Percentiles rank a stretch among this genome's conserved stretches.
Evolutionary conservation across 2,888 invertebrate species (phyloP).

Genomic region (Euproctis similis): DNA sequence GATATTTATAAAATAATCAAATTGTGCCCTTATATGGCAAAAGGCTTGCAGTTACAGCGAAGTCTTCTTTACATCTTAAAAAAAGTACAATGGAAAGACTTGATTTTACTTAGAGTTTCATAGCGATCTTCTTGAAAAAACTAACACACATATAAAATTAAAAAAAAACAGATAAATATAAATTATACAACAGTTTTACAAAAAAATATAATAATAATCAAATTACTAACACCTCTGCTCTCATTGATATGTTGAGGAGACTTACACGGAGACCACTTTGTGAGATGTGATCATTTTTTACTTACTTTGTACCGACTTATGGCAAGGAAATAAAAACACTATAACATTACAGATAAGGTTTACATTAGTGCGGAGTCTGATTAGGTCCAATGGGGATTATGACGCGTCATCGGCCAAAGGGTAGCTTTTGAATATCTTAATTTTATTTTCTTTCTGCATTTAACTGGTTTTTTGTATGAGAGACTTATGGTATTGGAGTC

Average conservation of each 20-base stretch:
- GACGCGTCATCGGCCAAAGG: constrained; percentile 32
- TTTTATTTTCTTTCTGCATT: constrained; percentile 40
- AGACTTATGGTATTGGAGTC: constrained; percentile 24
- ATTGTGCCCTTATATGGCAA: too few relatives aligned
- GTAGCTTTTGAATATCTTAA: constrained; percentile 44
- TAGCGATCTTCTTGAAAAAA: too few relatives aligned
- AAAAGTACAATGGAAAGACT: too few relatives aligned
- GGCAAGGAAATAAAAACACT: constrained; percentile 8
- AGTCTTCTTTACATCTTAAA: too few relatives aligned
- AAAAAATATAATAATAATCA: constrained; percentile 22
- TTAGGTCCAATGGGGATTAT: constrained; percentile 39
- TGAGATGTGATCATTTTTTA: constrained; percentile 23
- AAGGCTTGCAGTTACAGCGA: too few relatives aligned
- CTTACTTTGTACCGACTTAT: constrained; percentile 19
- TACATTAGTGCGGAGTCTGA: constrained; percentile 9
- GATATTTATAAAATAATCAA: too few relatives aligned
- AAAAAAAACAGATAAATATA: neutral
- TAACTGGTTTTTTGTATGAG: constrained; percentile 31
- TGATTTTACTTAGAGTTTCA: too few relatives aligned
- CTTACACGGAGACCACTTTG: constrained; percentile 27
- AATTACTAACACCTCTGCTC: constrained; percentile 28
- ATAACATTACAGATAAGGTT: constrained; percentile 13
- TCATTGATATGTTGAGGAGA: constrained; percentile 29
- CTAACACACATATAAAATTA: too few relatives aligned
- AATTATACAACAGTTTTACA: constrained; percentile 6